Evolutionary conservation across 1,140 invertebrate species (phyloP), one percentile per base, ranked within the genome.

Genomic region (Agrypnia vestita): DNA sequence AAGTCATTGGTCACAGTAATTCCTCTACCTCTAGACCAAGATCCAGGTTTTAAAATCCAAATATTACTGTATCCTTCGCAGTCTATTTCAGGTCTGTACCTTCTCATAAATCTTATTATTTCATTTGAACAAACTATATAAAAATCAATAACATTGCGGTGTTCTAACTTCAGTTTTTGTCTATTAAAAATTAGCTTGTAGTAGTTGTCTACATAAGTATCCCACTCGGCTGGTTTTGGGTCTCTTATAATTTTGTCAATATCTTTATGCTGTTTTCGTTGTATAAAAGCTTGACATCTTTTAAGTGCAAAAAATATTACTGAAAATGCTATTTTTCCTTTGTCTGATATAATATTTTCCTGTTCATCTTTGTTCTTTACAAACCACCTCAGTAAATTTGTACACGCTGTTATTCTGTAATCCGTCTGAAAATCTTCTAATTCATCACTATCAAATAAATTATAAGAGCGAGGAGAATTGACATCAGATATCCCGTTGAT

Each of bases 1-100:
- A 91, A 84, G 78, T 88, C 88, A 67, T 88, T 91, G 35, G 88
- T 88, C 81, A 92, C 86, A 76, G 88, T 86, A 47, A 98, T 98
- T n/a, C 97, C 97, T 82, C 94, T 91, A 0, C 97, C 97, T 84
- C 96, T 91, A 21, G 95, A 97, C 77, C 95, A 93, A 80, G 95
- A 93, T 4, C 94, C 95, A 0, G 97, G 97, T 87, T 98, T 98
- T 13, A 98, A 91, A 79, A 98, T 98, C 97, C 97, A 98, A 73
- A 97, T 92, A 88, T 98, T 97, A 82, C 93, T 92, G 61, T 90
- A 90, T 4, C 96, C 96, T 87, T 97, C 97, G 79, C 94, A 90
- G 21, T 92, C 86, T 80, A 94, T 86, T 86, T 94, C 91, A 13
- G 93, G 92, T 88, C 93, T 92, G 85, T 91, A 88, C 80, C 88